Evolutionary conservation across 2,888 invertebrate genomes (phyloP).

Genomic region (Hyposoter didymator): DNA sequence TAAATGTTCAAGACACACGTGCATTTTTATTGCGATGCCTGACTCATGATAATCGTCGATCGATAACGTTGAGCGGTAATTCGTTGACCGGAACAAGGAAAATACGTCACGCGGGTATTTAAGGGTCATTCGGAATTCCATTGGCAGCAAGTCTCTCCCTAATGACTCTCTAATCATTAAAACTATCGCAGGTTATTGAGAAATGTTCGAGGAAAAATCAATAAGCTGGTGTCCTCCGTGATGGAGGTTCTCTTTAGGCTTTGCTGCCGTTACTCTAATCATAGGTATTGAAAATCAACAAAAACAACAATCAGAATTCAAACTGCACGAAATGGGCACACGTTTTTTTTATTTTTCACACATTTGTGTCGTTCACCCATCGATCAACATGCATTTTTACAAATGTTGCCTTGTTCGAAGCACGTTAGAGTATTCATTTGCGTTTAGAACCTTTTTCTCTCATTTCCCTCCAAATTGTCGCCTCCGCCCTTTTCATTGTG

Average conservation of each 20-base stretch:
- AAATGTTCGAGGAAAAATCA: conserved; percentile 89
- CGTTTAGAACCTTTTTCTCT: conserved; percentile 11
- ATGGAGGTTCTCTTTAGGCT: conserved; percentile 89
- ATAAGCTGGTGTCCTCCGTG: conserved; percentile 89
- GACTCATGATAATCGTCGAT: conserved; percentile 39
- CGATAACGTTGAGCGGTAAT: conserved; percentile 24
- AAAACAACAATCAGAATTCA: conserved; percentile 64
- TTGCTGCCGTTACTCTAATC: conserved; percentile 88
- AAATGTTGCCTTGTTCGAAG: not conserved
- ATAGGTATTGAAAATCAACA: conserved; percentile 85
- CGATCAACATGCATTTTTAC: conserved; percentile 24
- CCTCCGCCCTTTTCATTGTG: conserved; percentile 13
- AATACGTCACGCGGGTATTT: conserved; percentile 66
- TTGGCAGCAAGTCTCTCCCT: conserved; percentile 62
- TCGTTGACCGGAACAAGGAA: too few relatives aligned
- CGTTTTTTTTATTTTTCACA: conserved; percentile 54
- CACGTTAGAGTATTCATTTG: conserved; percentile 35
- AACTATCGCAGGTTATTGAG: conserved; percentile 86
- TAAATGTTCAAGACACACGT: not conserved
- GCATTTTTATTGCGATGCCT: conserved; percentile 1
- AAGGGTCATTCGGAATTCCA: conserved; percentile 68
- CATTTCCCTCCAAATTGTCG: conserved; percentile 19
- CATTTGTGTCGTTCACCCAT: conserved; percentile 28
- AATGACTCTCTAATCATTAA: conserved; percentile 77
- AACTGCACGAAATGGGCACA: conserved; percentile 67